Evolutionary conservation across 2,797 vertebrate species (phyloP).

Genomic region (Zalophus californianus): DNA sequence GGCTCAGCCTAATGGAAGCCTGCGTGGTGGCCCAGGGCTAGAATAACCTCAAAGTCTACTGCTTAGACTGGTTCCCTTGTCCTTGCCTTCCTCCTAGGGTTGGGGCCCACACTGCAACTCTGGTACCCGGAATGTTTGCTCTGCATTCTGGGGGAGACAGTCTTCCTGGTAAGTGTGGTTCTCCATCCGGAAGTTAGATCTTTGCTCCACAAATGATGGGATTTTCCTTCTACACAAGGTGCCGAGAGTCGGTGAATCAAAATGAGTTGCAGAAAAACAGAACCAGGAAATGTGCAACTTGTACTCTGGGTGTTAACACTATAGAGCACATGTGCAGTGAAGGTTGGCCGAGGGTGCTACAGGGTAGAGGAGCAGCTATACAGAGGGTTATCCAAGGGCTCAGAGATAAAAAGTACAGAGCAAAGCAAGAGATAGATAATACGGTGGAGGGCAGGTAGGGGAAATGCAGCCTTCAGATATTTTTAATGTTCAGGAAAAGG

Average conservation of each 20-base stretch:
- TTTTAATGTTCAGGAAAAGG: constrained; percentile 6
- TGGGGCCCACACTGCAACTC: background rate
- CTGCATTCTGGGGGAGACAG: background rate
- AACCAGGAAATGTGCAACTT: background rate
- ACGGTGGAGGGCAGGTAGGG: background rate
- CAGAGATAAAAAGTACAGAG: background rate
- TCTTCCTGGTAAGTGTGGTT: background rate
- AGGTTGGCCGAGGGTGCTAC: background rate
- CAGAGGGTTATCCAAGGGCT: background rate
- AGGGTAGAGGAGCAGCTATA: background rate
- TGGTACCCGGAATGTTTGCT: background rate
- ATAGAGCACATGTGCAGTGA: background rate
- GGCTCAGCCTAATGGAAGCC: background rate
- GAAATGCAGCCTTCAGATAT: background rate
- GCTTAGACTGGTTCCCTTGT: background rate
- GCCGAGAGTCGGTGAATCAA: background rate
- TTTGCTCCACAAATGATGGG: background rate
- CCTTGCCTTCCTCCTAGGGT: background rate
- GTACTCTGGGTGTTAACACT: background rate
- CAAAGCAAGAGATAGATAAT: background rate
- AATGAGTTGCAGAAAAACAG: background rate
- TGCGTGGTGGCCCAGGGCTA: background rate
- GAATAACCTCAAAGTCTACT: background rate
- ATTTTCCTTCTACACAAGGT: background rate
- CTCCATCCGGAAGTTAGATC: background rate